These are phyloP conservation scores for Salpingus planirostris DNA, from an alignment of 2,888 invertebrate genomes.

Conservation along the genomic window DNA sequence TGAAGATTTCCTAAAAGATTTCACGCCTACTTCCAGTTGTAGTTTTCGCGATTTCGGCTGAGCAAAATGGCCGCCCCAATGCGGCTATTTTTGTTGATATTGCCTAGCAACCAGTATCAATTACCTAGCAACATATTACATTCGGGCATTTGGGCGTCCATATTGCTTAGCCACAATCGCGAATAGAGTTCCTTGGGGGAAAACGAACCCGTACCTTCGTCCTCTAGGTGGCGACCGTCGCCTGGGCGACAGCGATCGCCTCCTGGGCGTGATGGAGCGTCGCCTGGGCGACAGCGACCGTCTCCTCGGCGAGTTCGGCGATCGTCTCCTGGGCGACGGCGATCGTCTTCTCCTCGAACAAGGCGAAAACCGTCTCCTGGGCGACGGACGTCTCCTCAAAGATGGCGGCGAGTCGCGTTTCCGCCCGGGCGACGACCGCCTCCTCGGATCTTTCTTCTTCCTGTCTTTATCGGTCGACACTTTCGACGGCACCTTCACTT, in stretches of 20 bases:
- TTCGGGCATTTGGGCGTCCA: too few relatives aligned
- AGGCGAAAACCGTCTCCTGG: not conserved
- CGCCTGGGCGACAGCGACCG: constrained; percentile 5
- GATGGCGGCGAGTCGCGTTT: not conserved
- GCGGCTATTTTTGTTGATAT: too few relatives aligned
- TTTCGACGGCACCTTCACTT: constrained; percentile 1
- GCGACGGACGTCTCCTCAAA: not conserved
- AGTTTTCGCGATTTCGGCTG: too few relatives aligned
- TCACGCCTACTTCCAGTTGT: too few relatives aligned
- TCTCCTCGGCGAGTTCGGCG: constrained; percentile 3
- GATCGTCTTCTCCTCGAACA: not conserved
- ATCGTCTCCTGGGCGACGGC: not conserved
- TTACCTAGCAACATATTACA: too few relatives aligned
- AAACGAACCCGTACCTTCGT: too few relatives aligned
- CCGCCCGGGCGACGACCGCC: not conserved
- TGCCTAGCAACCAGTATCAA: too few relatives aligned
- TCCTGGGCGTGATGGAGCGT: constrained; percentile 3
- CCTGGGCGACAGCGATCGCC: constrained; percentile 6
- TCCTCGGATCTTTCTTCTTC: not conserved
- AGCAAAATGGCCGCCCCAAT: too few relatives aligned
- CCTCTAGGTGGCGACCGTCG: constrained; percentile 7
- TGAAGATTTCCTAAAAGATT: too few relatives aligned
- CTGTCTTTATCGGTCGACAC: not conserved
- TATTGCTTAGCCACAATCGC: too few relatives aligned
- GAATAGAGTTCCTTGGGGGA: too few relatives aligned